Conservation (phyloP, 1,140 invertebrate genomes). For the Tetramorium alpestre region DNA sequence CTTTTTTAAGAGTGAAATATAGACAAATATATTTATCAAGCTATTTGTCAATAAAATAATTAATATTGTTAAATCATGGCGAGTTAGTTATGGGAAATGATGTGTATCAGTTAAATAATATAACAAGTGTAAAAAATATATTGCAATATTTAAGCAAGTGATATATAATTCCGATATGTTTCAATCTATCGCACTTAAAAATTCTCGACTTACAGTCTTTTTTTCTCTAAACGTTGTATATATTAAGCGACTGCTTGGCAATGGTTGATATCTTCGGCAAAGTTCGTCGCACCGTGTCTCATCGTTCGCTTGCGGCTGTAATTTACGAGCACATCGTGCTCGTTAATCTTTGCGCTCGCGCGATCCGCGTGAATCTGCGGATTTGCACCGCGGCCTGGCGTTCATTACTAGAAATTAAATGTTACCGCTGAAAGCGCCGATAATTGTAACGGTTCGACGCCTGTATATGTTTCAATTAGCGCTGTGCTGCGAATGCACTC, state of each 20-base stretch:
- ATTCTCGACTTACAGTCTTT: neutral
- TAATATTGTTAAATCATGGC: neutral
- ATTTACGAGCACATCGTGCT: slow-evolving; percentile 51
- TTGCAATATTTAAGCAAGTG: neutral
- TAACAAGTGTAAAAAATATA: neutral
- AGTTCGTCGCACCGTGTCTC: slow-evolving; percentile 38
- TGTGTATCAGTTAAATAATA: neutral
- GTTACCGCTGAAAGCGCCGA: slow-evolving; percentile 48
- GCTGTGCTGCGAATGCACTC: slow-evolving; percentile 1
- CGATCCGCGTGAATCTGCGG: slow-evolving; percentile 49
- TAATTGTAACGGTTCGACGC: slow-evolving; percentile 61
- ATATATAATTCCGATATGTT: neutral
- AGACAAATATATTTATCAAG: neutral
- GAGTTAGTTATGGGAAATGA: neutral
- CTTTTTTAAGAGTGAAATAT: too few relatives aligned
- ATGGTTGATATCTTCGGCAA: neutral
- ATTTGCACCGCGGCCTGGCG: slow-evolving; percentile 31
- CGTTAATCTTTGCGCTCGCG: slow-evolving; percentile 52
- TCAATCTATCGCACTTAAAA: slow-evolving; percentile 11
- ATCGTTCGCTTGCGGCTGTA: slow-evolving; percentile 31
- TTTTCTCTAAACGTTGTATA: neutral
- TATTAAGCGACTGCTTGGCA: slow-evolving; percentile 6
- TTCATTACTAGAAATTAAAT: slow-evolving; percentile 57
- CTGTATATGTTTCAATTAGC: slow-evolving; percentile 54
- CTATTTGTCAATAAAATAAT: slow-evolving; percentile 1